Evolutionary conservation across 2,797 vertebrate species (phyloP).

Genomic region (Coluber constrictor): DNA sequence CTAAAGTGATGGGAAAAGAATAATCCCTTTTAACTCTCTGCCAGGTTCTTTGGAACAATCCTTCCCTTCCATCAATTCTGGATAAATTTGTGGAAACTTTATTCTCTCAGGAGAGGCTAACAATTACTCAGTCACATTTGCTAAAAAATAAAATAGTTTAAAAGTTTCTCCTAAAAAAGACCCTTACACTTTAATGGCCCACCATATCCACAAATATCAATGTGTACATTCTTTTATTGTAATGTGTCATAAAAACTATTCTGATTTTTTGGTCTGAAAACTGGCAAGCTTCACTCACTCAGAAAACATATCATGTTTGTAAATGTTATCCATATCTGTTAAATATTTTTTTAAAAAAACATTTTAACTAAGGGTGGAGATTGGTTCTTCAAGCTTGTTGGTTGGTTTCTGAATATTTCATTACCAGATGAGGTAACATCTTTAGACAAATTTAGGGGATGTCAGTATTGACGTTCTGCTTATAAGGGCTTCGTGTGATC

Average conservation of each 20-base stretch:
- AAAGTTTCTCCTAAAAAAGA: not conserved
- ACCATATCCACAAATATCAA: not conserved
- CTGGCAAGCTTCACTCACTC: not conserved
- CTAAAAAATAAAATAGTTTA: not conserved
- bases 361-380: too few species aligned
- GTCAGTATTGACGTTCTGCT: not conserved
- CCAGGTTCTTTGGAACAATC: not conserved
- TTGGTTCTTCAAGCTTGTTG: too few species aligned
- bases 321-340: not conserved
- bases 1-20: not conserved
- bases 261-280: not conserved
- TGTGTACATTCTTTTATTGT: not conserved
- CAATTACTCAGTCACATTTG: not conserved
- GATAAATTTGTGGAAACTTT: not conserved
- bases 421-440: too few species aligned
- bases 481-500: not conserved
- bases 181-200: not conserved
- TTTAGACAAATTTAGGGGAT: too few species aligned
- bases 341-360: not conserved
- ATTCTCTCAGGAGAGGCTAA: not conserved
- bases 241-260: not conserved
- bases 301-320: not conserved
- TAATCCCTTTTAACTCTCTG: not conserved
- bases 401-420: too few species aligned
- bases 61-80: not conserved